These are phyloP conservation scores for Tromatobia lineatoria DNA, from an alignment of 2,888 invertebrate genomes.

Conservation along the genomic window DNA sequence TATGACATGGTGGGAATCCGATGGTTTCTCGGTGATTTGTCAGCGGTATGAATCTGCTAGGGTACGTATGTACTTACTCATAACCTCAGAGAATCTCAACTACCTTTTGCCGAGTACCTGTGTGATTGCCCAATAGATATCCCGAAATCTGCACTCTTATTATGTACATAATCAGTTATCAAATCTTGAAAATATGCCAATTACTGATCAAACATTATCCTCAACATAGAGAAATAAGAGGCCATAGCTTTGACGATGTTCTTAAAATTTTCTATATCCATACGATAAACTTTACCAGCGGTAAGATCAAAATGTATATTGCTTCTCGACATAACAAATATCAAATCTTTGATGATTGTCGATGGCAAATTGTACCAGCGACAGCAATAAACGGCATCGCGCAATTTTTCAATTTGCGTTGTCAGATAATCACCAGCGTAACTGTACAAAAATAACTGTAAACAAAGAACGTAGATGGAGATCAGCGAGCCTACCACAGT, in stretches of 20 bases:
- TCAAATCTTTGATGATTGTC: conserved; percentile 35
- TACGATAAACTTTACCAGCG: conserved; percentile 60
- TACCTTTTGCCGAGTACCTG: no score
- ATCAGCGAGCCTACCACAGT: conserved; percentile 6
- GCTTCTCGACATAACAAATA: conserved; percentile 54
- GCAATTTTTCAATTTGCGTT: conserved; percentile 38
- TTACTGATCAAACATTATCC: no score
- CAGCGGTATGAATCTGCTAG: no score
- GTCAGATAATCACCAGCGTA: conserved; percentile 58
- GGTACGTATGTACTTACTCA: no score
- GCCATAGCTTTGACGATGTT: conserved; percentile 60
- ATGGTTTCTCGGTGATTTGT: no score
- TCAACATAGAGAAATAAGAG: conserved; percentile 54
- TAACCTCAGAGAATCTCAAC: no score
- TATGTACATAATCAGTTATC: no score
- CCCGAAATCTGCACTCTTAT: no score
- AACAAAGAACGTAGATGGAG: conserved; percentile 34
- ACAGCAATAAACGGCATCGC: conserved; percentile 40
- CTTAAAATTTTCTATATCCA: conserved; percentile 64
- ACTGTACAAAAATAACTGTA: conserved; percentile 62
- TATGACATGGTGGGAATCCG: no score
- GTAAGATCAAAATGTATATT: conserved; percentile 48
- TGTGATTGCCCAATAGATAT: no score
- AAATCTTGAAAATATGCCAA: no score
- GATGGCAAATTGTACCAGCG: conserved; percentile 58